Conservation (phyloP, 1,140 invertebrate species). For the Rhyzopertha dominica region DNA sequence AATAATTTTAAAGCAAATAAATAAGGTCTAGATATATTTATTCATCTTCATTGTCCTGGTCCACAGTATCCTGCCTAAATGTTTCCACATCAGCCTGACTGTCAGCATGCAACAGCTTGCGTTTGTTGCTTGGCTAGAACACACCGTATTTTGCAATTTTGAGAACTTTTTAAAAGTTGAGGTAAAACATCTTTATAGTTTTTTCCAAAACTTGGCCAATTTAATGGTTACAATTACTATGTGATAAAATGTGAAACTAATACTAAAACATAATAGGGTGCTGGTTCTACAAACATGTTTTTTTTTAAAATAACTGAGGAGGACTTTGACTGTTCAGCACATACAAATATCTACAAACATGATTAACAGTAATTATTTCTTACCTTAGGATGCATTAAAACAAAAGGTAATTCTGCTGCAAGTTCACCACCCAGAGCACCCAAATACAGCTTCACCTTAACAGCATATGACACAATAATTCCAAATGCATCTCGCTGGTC, state of each 20-base stretch:
- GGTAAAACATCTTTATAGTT: slow-evolving; percentile 1
- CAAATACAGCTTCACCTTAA: slow-evolving; percentile 93
- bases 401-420: slow-evolving; percentile 92
- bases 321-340: too few relatives aligned
- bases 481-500: slow-evolving; percentile 83
- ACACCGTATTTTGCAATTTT: slow-evolving; percentile 1
- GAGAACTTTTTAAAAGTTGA: background rate
- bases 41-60: slow-evolving; percentile 47
- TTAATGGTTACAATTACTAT: too few relatives aligned
- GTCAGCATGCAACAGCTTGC: slow-evolving; percentile 55
- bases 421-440: slow-evolving; percentile 92
- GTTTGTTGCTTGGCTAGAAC: slow-evolving; percentile 51
- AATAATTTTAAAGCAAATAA: background rate
- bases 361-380: slow-evolving; percentile 9
- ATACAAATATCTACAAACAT: background rate
- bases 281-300: too few relatives aligned
- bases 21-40: slow-evolving; percentile 9
- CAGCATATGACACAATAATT: slow-evolving; percentile 83
- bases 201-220: too few relatives aligned
- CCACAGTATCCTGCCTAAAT: slow-evolving; percentile 59
- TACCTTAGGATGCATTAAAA: slow-evolving; percentile 93
- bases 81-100: slow-evolving; percentile 60
- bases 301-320: too few relatives aligned
- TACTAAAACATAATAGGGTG: too few relatives aligned
- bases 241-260: too few relatives aligned